Evolutionary conservation across 2,888 invertebrate species (phyloP), one percentile per base, ranked within the genome.

Genomic region (Lycophotia porphyrea): DNA sequence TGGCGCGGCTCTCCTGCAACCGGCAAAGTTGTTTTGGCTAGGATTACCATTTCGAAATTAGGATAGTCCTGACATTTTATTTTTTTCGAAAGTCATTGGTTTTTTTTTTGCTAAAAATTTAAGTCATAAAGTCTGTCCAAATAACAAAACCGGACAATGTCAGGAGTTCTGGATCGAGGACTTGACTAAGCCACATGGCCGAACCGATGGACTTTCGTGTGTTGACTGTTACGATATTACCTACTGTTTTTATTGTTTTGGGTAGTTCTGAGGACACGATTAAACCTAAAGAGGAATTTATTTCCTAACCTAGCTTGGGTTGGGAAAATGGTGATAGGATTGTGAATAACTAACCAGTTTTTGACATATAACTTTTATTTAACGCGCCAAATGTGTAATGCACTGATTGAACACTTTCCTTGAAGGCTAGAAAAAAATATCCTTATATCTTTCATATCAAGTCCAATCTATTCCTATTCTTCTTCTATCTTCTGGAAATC

Each of bases 401-500:
- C 21, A 31, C 11, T 24, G 13, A 21, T 24, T 11, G 5, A 73
- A 44, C 2, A 52, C 11, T 52, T 13, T n/a, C 9, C 24, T 24
- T 24, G 24, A 49, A 49, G 3, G 3, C 9, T 24, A 24, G 49
- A 49, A 49, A 49, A 9, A 24, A 9, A 24, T 8, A 3, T 44
- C 8, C n/a, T n/a, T n/a, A n/a, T n/a, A n/a, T n/a, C 42, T 52
- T 42, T 7, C 36, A 31, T 44, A 39, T 34, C 3, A 18, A 31
- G n/a, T 52, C 18, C 2, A 15, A 47, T 47, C 31, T 68, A 76
- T 79, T 78, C 27, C 1, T 73, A 44, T 55, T 36, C 31, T 18
- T 67, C 44, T 24, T 70, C 34, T 27, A 60, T 60, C 47, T 49
- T 60, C 27, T 70, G 69, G 24, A 76, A 76, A 15, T 60, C 9